Evolutionary conservation across 2,113 vertebrate species (phyloP).

Genomic region (Paradoxurus hermaphroditus): DNA sequence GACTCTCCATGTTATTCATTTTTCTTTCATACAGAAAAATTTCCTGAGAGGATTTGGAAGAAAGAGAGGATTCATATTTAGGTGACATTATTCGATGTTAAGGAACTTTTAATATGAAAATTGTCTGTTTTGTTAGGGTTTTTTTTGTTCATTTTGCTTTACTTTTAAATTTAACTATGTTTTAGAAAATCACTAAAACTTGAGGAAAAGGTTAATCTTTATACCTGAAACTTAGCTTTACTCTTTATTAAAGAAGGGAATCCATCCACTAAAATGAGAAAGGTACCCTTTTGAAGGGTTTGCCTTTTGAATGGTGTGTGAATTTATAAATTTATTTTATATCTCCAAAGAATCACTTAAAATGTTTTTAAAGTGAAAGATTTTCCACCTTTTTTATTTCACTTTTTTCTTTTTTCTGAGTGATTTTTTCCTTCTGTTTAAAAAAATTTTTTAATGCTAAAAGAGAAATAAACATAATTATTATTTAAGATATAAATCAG

Average conservation of each 20-base stretch:
- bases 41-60: background rate
- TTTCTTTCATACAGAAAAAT: background rate
- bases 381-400: conserved; percentile 3
- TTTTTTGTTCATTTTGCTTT: background rate
- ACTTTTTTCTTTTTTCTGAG: background rate
- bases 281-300: background rate
- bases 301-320: background rate
- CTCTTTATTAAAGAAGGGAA: background rate
- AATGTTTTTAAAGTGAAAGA: background rate
- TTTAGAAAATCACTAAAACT: background rate
- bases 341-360: background rate
- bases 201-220: background rate
- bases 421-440: background rate
- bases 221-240: background rate
- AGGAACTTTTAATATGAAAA: background rate
- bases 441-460: background rate
- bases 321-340: background rate
- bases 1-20: background rate
- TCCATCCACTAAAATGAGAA: background rate
- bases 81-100: background rate
- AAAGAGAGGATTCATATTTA: background rate
- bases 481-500: conserved; percentile 8
- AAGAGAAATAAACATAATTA: background rate
- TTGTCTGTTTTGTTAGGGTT: background rate
- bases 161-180: background rate